phyloP scores from a whole-genome alignment of 2,888 invertebrate genomes.

The Bellardia bayeri region DNA sequence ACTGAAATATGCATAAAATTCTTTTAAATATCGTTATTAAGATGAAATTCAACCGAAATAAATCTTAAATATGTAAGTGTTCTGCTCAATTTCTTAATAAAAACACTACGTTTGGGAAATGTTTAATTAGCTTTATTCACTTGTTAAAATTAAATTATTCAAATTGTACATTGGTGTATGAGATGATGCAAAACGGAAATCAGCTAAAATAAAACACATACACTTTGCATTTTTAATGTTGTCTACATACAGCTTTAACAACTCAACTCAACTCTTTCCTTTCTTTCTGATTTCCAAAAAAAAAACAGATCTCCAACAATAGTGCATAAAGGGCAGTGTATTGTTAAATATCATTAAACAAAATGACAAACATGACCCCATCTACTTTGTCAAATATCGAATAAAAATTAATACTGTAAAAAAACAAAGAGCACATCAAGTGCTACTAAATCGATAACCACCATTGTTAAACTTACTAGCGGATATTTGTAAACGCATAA shows the following conservation, averaged over 20 bases:
- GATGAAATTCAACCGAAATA: no score
- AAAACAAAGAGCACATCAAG: constrained; percentile 59
- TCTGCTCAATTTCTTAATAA: no score
- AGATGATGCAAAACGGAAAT: constrained; percentile 6
- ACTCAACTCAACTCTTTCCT: constrained; percentile 36
- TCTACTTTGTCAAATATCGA: constrained; percentile 57
- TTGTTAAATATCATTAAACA: constrained; percentile 62
- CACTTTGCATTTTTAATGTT: constrained; percentile 23
- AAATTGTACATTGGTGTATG: no score
- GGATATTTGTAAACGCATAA: neutral
- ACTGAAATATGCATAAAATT: no score
- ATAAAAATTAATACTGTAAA: constrained; percentile 1
- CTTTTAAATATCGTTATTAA: no score
- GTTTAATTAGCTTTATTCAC: no score
- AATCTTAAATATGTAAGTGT: no score
- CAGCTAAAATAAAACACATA: constrained; percentile 12
- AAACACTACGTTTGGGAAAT: no score
- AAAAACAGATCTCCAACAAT: constrained; percentile 25
- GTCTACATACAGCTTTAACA: constrained; percentile 26
- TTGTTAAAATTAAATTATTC: no score
- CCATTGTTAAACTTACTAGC: constrained; percentile 62
- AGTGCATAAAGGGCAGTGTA: neutral
- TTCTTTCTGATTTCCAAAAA: constrained; percentile 40
- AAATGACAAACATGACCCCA: constrained; percentile 67
- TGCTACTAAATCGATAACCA: constrained; percentile 69